Evolutionary conservation across 2,797 vertebrate species (phyloP).

Genomic region (Apogon talboti): DNA sequence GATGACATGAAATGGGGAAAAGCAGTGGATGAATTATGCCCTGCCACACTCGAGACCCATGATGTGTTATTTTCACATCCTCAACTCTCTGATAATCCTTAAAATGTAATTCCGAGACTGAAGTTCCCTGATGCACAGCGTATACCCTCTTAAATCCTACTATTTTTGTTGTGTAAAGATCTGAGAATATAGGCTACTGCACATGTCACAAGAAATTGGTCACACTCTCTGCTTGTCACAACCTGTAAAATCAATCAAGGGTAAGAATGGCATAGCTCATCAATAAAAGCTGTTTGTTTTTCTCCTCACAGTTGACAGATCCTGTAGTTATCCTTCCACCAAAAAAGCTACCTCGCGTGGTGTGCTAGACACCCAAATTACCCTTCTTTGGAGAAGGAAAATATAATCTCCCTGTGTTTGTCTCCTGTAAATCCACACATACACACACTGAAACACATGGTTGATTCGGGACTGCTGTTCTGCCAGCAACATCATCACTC

Average conservation of each 20-base stretch:
- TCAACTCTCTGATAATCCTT: too few species aligned
- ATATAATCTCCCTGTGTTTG: constrained; percentile 41
- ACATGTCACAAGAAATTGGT: constrained; percentile 36
- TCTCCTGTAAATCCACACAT: constrained; percentile 49
- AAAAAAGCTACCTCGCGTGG: constrained; percentile 14
- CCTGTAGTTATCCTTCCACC: constrained; percentile 21
- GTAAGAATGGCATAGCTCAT: constrained; percentile 27
- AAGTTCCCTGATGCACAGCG: neutral
- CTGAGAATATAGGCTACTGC: constrained; percentile 26
- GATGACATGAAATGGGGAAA: too few species aligned
- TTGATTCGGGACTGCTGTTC: constrained; percentile 73
- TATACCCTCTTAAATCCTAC: constrained; percentile 2
- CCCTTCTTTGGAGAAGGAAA: constrained; percentile 29
- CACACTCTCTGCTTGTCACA: constrained; percentile 53
- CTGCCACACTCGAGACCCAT: too few species aligned
- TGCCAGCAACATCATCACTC: constrained; percentile 81
- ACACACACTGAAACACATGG: constrained; percentile 66
- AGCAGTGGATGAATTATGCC: too few species aligned
- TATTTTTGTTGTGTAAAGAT: constrained; percentile 3
- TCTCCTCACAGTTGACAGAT: constrained; percentile 37
- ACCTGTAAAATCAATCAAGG: constrained; percentile 54
- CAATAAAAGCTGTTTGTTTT: constrained; percentile 31
- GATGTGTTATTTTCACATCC: too few species aligned
- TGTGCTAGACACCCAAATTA: constrained; percentile 49
- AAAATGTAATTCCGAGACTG: too few species aligned